phyloP scores from a whole-genome alignment of 1,140 invertebrate species.

The Metopolophium dirhodum region DNA sequence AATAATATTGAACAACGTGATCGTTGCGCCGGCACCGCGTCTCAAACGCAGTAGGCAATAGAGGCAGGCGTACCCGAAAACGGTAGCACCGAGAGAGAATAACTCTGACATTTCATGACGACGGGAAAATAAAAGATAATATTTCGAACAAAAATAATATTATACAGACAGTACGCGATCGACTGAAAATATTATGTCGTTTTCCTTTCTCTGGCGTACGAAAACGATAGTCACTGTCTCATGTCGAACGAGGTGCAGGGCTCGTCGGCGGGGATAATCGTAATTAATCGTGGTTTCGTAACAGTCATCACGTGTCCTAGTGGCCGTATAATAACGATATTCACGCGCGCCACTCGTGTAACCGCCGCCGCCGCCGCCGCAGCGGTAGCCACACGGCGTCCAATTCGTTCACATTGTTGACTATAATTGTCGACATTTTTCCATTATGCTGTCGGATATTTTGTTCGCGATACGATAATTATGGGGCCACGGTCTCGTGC shows the following conservation, averaged over 20 bases:
- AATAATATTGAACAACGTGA: not conserved
- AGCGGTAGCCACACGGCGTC: not conserved
- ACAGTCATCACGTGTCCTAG: not conserved
- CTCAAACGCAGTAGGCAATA: no score
- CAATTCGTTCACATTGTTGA: not conserved
- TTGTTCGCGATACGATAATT: not conserved
- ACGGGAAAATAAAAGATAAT: not conserved
- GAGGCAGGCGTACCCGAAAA: not conserved
- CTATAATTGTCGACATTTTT: not conserved
- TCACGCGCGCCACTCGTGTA: not conserved
- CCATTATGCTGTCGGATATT: not conserved
- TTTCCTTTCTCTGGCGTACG: not conserved
- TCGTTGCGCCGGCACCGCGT: not conserved
- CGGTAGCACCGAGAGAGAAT: not conserved
- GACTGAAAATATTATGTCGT: not conserved
- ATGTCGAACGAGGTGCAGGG: not conserved
- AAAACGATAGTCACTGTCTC: no score
- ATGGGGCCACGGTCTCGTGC: no score
- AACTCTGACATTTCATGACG: not conserved
- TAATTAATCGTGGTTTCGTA: slow-evolving; percentile 5
- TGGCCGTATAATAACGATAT: not conserved
- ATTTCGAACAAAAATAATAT: not conserved
- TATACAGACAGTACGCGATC: not conserved
- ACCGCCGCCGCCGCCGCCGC: no score
- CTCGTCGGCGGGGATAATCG: not conserved